Percentiles rank a stretch among this genome's conserved stretches.
Evolutionary conservation across 2,113 vertebrate species (phyloP).

Genomic region (Pagrus major): DNA sequence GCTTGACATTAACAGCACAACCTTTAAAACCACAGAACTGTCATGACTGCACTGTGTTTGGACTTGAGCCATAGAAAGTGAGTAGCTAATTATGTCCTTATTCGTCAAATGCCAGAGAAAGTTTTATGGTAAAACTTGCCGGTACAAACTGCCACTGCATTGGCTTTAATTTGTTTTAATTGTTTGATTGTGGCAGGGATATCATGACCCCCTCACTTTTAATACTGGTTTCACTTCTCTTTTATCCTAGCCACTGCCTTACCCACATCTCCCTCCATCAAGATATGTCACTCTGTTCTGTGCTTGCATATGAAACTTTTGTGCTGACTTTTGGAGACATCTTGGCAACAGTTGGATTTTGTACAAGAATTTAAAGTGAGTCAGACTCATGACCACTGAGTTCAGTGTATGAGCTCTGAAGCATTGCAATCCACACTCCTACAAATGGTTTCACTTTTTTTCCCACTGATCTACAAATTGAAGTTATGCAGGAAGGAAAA

Average conservation of each 20-base stretch:
- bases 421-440: not conserved
- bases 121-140: not conserved
- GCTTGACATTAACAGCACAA: not conserved
- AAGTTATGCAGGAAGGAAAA: not conserved
- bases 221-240: not conserved
- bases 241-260: not conserved
- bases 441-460: not conserved
- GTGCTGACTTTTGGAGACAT: not conserved
- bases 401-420: not conserved
- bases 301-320: not conserved
- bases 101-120: not conserved
- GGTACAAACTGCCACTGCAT: not conserved
- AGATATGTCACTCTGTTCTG: too few species aligned
- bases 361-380: not conserved
- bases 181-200: not conserved
- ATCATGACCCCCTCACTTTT: not conserved
- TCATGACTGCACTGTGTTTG: not conserved
- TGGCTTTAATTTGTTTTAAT: not conserved
- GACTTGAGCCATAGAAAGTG: not conserved
- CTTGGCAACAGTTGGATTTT: not conserved
- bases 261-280: not conserved
- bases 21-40: conserved; percentile 16
- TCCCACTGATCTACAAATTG: not conserved
- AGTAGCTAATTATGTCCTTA: not conserved
- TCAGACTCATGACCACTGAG: not conserved